These are phyloP conservation scores for Bombus sibiricus DNA, from an alignment of 1,140 invertebrate species.

Conservation along the genomic window DNA sequence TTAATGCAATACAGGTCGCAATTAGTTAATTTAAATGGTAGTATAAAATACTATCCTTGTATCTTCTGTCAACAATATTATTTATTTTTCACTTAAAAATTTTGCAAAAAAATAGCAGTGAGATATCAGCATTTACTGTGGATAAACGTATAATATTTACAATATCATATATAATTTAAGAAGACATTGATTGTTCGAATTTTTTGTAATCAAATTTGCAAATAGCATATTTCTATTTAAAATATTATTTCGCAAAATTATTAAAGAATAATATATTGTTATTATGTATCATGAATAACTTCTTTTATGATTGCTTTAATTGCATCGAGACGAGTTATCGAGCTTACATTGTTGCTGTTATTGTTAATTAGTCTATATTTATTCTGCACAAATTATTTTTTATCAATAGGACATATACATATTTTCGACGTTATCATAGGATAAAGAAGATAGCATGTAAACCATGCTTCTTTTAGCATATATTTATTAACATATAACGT, in stretches of 20 bases:
- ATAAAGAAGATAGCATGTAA: neutral
- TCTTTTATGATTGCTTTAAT: neutral
- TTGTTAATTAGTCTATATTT: conserved; percentile 33
- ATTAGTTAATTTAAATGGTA: neutral
- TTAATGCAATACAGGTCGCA: neutral
- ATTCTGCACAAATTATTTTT: conserved; percentile 30
- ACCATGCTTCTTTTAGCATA: neutral
- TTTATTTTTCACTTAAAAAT: neutral
- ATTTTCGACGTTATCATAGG: conserved; percentile 4
- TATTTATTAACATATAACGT: neutral
- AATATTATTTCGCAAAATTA: neutral
- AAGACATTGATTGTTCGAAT: neutral
- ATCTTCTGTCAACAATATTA: neutral
- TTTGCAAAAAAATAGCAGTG: neutral
- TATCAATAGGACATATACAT: neutral
- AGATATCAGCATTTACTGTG: neutral
- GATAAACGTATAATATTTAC: neutral
- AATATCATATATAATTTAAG: neutral
- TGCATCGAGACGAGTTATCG: neutral
- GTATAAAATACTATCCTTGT: neutral
- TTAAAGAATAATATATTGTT: neutral
- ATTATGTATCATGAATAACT: neutral
- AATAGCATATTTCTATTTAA: neutral
- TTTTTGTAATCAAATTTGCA: neutral
- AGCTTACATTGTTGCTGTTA: conserved; percentile 25